phyloP scores from a whole-genome alignment of 2,888 invertebrate species.

The Orthosia cruda region DNA sequence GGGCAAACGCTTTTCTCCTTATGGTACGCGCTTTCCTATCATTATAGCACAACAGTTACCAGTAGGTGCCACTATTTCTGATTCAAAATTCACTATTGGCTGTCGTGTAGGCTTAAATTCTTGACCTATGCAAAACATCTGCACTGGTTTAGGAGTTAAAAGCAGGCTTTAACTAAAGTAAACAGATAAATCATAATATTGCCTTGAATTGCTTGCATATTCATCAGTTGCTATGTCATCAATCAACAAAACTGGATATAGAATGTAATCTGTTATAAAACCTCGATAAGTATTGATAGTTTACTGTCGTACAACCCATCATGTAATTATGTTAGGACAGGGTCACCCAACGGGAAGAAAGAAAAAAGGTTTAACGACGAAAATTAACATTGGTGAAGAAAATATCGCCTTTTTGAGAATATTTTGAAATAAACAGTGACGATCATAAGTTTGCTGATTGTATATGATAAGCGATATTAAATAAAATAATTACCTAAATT shows the following conservation, averaged over 20 bases:
- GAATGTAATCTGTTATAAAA: background rate
- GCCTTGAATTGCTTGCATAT: slow-evolving; percentile 41
- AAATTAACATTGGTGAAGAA: too few species aligned
- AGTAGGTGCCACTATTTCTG: background rate
- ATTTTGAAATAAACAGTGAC: too few species aligned
- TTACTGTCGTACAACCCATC: background rate
- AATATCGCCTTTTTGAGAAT: too few species aligned
- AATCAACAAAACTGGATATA: slow-evolving; percentile 18
- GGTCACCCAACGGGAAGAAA: too few species aligned
- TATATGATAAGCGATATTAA: too few species aligned
- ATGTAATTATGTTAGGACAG: too few species aligned
- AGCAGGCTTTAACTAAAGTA: background rate
- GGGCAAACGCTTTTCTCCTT: too few species aligned
- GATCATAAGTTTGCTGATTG: too few species aligned
- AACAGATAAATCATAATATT: slow-evolving; percentile 39
- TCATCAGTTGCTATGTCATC: slow-evolving; percentile 20
- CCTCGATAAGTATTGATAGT: background rate
- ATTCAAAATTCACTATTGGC: background rate
- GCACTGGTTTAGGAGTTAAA: background rate
- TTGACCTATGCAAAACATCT: slow-evolving; percentile 12
- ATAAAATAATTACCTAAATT: too few species aligned
- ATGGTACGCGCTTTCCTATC: too few species aligned
- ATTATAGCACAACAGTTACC: background rate
- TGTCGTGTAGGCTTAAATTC: background rate
- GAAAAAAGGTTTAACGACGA: too few species aligned